Evolutionary conservation across 2,113 vertebrate species (phyloP).

Genomic region (Dromiciops gliroides): DNA sequence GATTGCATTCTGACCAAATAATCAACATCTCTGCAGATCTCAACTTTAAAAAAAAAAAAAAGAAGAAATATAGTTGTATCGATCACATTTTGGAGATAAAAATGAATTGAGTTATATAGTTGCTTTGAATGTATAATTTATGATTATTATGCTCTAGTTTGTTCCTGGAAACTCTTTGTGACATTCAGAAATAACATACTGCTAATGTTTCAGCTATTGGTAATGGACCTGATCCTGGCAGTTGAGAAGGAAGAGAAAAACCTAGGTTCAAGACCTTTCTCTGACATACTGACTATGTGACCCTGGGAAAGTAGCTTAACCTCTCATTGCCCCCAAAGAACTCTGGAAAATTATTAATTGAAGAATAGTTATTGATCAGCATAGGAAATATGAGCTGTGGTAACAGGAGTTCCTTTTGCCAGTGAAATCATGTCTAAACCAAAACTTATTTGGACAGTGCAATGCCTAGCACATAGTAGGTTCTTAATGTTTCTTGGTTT

Average conservation of each 20-base stretch:
- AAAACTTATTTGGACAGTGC: not conserved
- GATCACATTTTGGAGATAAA: conserved; percentile 26
- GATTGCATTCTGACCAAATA: conserved; percentile 38
- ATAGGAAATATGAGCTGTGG: not conserved
- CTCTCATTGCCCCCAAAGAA: not conserved
- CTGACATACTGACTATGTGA: not conserved
- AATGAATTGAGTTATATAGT: conserved; percentile 49
- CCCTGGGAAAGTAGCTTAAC: not conserved
- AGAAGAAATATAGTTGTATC: not conserved
- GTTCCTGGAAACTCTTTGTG: not conserved
- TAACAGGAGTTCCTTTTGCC: not conserved
- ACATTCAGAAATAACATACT: not conserved
- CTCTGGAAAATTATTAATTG: not conserved
- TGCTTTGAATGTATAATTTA: conserved; percentile 31
- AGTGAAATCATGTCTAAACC: not conserved
- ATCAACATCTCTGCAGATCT: conserved; percentile 12
- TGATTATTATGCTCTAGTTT: not conserved
- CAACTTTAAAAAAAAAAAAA: too few relatives aligned
- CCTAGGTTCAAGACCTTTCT: not conserved
- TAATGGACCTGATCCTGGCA: not conserved
- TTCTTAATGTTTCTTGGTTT: too few relatives aligned
- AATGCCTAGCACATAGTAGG: not conserved
- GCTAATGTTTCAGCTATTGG: not conserved
- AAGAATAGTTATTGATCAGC: not conserved
- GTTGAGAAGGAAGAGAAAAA: not conserved